Conservation (phyloP, 2,888 invertebrate species). For the Anthoptus insignis region DNA sequence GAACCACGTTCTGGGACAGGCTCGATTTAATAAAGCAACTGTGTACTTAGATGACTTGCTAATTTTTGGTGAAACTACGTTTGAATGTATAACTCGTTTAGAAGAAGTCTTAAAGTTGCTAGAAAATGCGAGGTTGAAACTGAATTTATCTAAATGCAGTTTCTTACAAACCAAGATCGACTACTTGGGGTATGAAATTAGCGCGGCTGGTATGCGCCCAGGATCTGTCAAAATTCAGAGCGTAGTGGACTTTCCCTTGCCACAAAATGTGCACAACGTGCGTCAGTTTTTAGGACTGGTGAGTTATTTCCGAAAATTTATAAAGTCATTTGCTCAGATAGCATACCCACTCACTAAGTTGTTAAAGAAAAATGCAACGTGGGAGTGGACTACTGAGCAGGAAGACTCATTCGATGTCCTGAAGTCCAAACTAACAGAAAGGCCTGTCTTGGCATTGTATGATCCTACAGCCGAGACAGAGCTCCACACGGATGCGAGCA, state of each 20-base stretch:
- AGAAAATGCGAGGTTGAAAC: neutral
- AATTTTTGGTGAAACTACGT: neutral
- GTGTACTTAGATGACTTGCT: conserved; percentile 31
- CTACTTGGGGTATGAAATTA: neutral
- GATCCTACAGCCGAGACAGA: conserved; percentile 47
- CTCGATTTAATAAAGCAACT: conserved; percentile 22
- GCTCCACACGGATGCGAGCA: conserved; percentile 37
- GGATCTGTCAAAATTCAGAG: neutral
- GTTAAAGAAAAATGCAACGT: neutral
- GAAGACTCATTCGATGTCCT: neutral
- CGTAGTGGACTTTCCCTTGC: neutral
- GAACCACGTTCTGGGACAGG: conserved; percentile 3
- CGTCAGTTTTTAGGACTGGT: neutral
- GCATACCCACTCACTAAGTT: neutral
- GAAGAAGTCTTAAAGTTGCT: neutral
- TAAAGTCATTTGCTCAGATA: neutral
- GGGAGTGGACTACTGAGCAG: neutral
- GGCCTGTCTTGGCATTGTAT: conserved; percentile 55
- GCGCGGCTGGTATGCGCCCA: neutral
- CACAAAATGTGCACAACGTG: neutral
- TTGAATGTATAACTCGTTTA: neutral
- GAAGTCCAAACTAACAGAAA: neutral
- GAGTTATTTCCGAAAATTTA: neutral
- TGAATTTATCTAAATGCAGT: neutral
- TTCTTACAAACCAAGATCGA: neutral